Evolutionary conservation across 2,113 vertebrate species (phyloP).

Genomic region (Scophthalmus maximus): DNA sequence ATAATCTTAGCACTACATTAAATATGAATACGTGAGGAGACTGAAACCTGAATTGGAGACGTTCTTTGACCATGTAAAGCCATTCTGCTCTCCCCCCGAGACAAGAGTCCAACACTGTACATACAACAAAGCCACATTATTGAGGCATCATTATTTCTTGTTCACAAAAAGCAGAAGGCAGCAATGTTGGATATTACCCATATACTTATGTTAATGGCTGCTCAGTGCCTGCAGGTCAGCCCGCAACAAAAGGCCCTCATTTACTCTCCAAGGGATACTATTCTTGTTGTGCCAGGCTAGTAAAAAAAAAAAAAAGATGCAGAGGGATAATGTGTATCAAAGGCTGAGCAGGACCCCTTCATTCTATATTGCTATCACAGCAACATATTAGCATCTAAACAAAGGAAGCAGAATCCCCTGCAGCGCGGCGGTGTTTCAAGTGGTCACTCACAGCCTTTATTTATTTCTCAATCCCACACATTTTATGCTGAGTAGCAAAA

Average conservation of each 20-base stretch:
- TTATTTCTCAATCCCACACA: conserved; percentile 76
- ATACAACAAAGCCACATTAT: conserved; percentile 48
- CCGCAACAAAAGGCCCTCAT: conserved; percentile 76
- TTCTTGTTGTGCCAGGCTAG: conserved; percentile 73
- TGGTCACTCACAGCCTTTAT: conserved; percentile 80
- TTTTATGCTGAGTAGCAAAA: conserved; percentile 81
- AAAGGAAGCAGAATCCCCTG: conserved; percentile 80
- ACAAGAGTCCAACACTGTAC: conserved; percentile 30
- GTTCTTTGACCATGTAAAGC: conserved; percentile 29
- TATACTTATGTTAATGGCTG: conserved; percentile 77
- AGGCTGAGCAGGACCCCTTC: conserved; percentile 76
- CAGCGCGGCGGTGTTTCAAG: conserved; percentile 75
- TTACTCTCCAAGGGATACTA: conserved; percentile 79
- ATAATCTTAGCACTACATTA: conserved; percentile 46
- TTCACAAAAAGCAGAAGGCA: conserved; percentile 63
- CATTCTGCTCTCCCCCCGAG: neutral
- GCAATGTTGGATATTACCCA: conserved; percentile 72
- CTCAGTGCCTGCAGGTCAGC: conserved; percentile 78
- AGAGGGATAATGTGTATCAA: conserved; percentile 78
- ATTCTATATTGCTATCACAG: conserved; percentile 80
- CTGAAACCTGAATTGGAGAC: conserved; percentile 26
- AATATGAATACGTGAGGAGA: conserved; percentile 50
- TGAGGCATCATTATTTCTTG: conserved; percentile 67
- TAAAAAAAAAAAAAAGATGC: conserved; percentile 75
- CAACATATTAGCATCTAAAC: conserved; percentile 84